Evolutionary conservation across 2,797 vertebrate species (phyloP).

Genomic region (Mionectes olivaceus): DNA sequence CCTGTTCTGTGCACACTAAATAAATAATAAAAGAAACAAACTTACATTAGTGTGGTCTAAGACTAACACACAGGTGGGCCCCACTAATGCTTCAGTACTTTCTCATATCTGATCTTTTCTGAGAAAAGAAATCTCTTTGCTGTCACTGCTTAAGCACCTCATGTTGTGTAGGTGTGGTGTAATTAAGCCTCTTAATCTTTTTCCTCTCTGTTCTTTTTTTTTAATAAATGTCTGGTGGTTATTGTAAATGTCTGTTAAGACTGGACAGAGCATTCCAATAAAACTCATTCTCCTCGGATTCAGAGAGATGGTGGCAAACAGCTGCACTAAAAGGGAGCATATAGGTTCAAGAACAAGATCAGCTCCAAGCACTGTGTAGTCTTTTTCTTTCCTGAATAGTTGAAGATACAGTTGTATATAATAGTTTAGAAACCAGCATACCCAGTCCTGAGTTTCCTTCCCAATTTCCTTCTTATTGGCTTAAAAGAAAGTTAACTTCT

Average conservation of each 20-base stretch:
- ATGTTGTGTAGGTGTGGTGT: constrained; percentile 78
- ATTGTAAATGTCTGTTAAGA: not conserved
- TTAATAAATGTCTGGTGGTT: not conserved
- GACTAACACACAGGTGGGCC: constrained; percentile 55
- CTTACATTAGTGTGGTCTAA: constrained; percentile 70
- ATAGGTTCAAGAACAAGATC: not conserved
- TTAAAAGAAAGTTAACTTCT: not conserved
- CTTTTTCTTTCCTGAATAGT: not conserved
- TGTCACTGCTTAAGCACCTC: constrained; percentile 85
- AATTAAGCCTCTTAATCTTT: constrained; percentile 85
- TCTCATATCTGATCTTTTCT: constrained; percentile 71
- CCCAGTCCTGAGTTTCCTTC: not conserved
- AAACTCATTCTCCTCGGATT: not conserved
- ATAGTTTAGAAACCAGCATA: not conserved
- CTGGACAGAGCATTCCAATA: not conserved
- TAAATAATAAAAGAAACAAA: constrained; percentile 12
- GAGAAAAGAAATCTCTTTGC: constrained; percentile 82
- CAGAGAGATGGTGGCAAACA: not conserved
- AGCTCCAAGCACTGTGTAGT: not conserved
- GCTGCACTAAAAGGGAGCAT: not conserved
- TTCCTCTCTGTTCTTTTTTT: not conserved
- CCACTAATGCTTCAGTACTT: constrained; percentile 69
- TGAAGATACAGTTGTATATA: not conserved
- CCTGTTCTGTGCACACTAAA: not conserved
- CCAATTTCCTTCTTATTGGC: not conserved